Evolutionary conservation across 2,113 vertebrate species (phyloP), one percentile per base, ranked within the genome.

Genomic region (Uria lomvia): DNA sequence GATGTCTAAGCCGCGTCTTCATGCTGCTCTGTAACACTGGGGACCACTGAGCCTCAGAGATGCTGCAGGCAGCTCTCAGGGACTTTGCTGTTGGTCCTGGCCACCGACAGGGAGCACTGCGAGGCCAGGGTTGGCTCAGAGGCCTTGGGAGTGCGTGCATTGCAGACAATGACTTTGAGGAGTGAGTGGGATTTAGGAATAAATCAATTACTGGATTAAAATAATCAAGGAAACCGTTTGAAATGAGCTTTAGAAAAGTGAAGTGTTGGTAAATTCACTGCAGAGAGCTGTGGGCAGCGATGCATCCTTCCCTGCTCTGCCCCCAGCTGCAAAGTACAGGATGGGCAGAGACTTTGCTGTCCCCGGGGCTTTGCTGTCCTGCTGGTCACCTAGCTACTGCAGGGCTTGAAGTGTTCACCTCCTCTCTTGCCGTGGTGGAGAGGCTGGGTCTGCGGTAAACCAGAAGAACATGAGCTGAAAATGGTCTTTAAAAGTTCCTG

Each of bases 171-270:
- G 67, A 49, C 43, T 70, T 77, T 34, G 79, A 72, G 24, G 19
- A 4, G 5, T 40, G 55, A 94, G 30, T 63, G 67, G 58, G 66
- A 55, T 89, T 89, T 85, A 82, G 65, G 68, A 93, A 73, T 34
- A 70, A 91, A 92, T 87, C 68, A 89, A 76, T 82, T 77, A 68
- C 66, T 59, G 90, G 58, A 87, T 96, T 94, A 82, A 95, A 92
- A 88, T 56, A 56, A 92, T 92, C 92, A 94, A 66, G 88, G 43
- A 81, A 88, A 84, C 21, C 2, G 2, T 81, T 76, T 82, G 47
- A 90, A 94, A 90, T 49, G 76, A 91, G 60, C 74, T 81, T 86
- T 75, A 56, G 62, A 81, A 86, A 78, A 50, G 19, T 23, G 63
- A 74, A 92, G 34, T 72, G 65, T 60, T 89, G 43, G 56, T 65